A percentile compares a stretch with the other conserved stretches of the same genome.
These are phyloP conservation scores for Illadopsis cleaveri DNA, from an alignment of 2,113 vertebrate species.

Conservation along the genomic window DNA sequence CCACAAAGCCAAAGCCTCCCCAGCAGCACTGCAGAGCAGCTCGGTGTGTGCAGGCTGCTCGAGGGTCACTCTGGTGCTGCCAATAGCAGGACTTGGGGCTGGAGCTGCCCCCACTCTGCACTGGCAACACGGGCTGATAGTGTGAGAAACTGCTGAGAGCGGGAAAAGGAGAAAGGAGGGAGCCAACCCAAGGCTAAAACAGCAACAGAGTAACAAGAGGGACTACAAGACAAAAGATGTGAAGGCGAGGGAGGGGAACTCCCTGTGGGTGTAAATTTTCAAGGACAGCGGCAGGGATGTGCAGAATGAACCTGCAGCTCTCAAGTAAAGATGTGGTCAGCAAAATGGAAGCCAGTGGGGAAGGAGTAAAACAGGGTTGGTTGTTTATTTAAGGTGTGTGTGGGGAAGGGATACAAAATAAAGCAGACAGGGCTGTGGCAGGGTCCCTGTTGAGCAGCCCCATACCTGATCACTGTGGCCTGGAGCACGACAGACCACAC, in stretches of 20 bases:
- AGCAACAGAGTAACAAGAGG: neutral
- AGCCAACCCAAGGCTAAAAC: neutral
- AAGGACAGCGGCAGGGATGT: neutral
- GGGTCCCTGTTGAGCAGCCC: neutral
- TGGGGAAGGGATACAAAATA: neutral
- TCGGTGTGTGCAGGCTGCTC: neutral
- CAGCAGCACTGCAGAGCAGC: neutral
- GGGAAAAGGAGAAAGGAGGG: neutral
- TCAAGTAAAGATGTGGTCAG: neutral
- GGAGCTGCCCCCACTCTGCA: neutral
- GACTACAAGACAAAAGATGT: neutral
- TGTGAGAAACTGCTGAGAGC: neutral
- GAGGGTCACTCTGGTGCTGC: neutral
- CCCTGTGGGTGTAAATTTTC: neutral
- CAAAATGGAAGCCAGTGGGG: neutral
- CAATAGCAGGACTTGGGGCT: neutral
- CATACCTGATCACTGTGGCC: neutral
- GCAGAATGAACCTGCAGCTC: neutral
- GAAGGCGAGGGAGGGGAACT: neutral
- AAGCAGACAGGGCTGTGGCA: neutral
- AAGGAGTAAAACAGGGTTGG: neutral
- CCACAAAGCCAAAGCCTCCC: neutral
- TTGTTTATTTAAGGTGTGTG: neutral
- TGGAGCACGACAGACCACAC: neutral
- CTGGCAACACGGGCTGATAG: accelerated